phyloP scores from a whole-genome alignment of 2,888 invertebrate species.

The Mylabris sibirica region DNA sequence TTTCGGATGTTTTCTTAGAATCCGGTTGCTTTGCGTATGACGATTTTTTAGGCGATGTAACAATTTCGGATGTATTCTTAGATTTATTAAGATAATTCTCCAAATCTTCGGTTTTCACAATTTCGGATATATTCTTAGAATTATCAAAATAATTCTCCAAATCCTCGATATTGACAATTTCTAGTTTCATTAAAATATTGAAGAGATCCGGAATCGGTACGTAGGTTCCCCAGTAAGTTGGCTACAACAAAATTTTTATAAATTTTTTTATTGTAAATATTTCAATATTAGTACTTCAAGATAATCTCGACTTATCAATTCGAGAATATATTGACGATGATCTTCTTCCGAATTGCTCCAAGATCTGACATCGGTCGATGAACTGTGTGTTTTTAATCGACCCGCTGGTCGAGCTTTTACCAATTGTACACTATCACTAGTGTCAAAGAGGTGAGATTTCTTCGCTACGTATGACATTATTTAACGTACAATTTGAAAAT shows the following conservation, averaged over 20 bases:
- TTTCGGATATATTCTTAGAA: too few relatives aligned
- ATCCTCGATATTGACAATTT: not conserved
- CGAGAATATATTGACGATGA: constrained; percentile 66
- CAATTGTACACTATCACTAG: constrained; percentile 58
- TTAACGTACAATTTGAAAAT: constrained; percentile 16
- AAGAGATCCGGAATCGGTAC: not conserved
- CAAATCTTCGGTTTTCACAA: not conserved
- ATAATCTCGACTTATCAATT: constrained; percentile 60
- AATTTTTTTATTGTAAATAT: not conserved
- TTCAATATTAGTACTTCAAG: constrained; percentile 28
- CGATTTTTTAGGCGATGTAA: too few relatives aligned
- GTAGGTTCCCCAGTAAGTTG: not conserved
- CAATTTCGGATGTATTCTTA: too few relatives aligned
- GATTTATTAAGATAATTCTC: too few relatives aligned
- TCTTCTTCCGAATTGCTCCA: constrained; percentile 67
- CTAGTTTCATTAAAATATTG: not conserved
- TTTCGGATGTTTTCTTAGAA: too few relatives aligned
- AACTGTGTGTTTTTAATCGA: constrained; percentile 66
- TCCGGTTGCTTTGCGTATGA: too few relatives aligned
- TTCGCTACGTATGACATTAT: constrained; percentile 50
- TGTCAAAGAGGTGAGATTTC: constrained; percentile 49
- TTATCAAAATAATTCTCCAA: not conserved
- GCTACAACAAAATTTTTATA: not conserved
- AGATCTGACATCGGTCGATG: constrained; percentile 67
- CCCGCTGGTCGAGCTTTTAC: constrained; percentile 63